These are phyloP conservation scores for Salmo trutta DNA, from an alignment of 2,797 vertebrate species.

Conservation along the genomic window DNA sequence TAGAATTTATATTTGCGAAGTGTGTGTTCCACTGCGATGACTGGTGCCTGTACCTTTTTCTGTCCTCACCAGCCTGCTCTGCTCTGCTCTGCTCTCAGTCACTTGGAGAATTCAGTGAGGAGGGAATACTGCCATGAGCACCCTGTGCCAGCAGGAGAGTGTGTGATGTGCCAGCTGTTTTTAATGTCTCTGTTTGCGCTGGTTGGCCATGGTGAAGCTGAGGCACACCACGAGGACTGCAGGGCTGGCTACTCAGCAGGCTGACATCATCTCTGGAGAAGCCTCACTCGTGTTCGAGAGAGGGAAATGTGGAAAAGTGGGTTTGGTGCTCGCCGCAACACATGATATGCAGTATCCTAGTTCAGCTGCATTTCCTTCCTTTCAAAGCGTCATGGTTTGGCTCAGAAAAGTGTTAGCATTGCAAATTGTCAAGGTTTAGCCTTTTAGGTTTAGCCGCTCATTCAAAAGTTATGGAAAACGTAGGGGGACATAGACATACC, in stretches of 20 bases:
- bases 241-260: constrained; percentile 11
- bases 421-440: neutral
- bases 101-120: neutral
- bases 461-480: neutral
- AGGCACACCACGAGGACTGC: constrained; percentile 8
- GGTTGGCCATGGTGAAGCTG: neutral
- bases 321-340: constrained; percentile 32
- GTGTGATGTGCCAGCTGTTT: neutral
- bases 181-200: neutral
- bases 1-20: neutral
- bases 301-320: constrained; percentile 5
- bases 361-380: constrained; percentile 16
- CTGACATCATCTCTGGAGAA: constrained; percentile 45
- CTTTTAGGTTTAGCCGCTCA: neutral
- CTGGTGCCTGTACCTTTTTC: neutral
- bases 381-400: constrained; percentile 3
- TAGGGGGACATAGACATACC: neutral
- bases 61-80: neutral
- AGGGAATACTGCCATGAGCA: neutral
- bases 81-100: constrained; percentile 3
- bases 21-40: neutral
- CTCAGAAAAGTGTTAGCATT: neutral
- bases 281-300: constrained; percentile 29
- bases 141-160: neutral
- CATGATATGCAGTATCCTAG: constrained; percentile 14